These are phyloP conservation scores for Trichopria drosophilae DNA, from an alignment of 2,888 invertebrate genomes.

Conservation along the genomic window DNA sequence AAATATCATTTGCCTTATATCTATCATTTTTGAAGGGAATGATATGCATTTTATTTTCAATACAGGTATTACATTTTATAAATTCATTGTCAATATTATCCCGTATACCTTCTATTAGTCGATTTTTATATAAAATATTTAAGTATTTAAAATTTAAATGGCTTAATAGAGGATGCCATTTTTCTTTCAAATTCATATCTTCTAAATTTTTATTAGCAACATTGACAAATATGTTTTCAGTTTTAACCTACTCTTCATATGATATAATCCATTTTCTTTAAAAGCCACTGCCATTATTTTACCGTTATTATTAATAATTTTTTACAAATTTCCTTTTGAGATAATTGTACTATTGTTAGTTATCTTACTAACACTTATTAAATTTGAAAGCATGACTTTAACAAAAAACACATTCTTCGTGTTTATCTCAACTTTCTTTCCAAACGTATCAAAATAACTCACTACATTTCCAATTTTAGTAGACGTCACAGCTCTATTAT, in stretches of 20 bases:
- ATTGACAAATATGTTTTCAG: too few relatives aligned
- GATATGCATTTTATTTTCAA: constrained; percentile 35
- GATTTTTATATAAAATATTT: not conserved
- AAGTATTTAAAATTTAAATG: constrained; percentile 2
- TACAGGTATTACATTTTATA: too few relatives aligned
- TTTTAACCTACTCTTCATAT: constrained; percentile 6
- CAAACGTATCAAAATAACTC: constrained; percentile 13
- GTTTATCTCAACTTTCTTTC: not conserved
- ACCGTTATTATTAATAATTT: constrained; percentile 3
- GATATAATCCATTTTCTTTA: not conserved
- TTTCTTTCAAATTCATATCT: not conserved
- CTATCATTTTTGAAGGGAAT: constrained; percentile 36
- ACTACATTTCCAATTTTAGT: constrained; percentile 15
- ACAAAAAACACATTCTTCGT: constrained; percentile 15
- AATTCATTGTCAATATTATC: too few relatives aligned
- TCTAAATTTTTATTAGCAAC: too few relatives aligned
- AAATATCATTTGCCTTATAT: constrained; percentile 31
- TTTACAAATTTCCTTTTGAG: constrained; percentile 7
- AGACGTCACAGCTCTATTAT: constrained; percentile 11
- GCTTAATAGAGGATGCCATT: not conserved
- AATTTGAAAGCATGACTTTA: constrained; percentile 15
- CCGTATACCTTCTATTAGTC: not conserved
- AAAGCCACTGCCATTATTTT: constrained; percentile 4
- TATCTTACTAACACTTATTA: constrained; percentile 12
- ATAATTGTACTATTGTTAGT: constrained; percentile 10